Evolutionary conservation across 2,113 vertebrate genomes (phyloP).

Genomic region (Festucalex cinctus): DNA sequence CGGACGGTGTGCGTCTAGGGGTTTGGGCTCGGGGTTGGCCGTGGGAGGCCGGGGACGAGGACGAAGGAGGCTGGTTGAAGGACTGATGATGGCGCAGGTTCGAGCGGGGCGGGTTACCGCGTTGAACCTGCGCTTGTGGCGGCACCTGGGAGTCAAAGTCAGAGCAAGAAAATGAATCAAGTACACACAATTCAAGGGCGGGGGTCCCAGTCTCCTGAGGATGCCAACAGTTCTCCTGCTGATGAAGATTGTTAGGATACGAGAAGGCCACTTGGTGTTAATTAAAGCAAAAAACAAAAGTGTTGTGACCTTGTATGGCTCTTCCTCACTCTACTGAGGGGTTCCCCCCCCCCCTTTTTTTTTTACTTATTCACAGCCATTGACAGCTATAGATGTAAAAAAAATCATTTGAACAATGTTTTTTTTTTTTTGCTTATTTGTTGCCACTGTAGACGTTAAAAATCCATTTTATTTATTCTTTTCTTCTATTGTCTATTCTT

Average conservation of each 20-base stretch:
- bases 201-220: background rate
- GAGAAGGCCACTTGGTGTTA: slow-evolving; percentile 7
- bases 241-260: slow-evolving; percentile 10
- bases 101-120: slow-evolving; percentile 63
- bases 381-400: no score
- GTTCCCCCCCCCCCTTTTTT: no score
- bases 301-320: no score
- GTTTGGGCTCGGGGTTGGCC: slow-evolving; percentile 28
- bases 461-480: no score
- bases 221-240: slow-evolving; percentile 20
- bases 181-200: background rate
- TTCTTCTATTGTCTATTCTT: no score
- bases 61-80: slow-evolving; percentile 51
- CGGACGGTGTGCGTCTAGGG: slow-evolving; percentile 32
- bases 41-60: slow-evolving; percentile 25
- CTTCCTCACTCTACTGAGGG: no score
- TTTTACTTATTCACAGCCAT: no score
- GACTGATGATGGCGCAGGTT: slow-evolving; percentile 55
- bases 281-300: no score
- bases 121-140: slow-evolving; percentile 51
- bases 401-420: no score
- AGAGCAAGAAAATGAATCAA: slow-evolving; percentile 52
- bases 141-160: slow-evolving; percentile 71
- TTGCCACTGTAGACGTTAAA: no score
- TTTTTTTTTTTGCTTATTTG: no score